Evolutionary conservation across 2,797 vertebrate genomes (phyloP).

Genomic region (Tenualosa ilisha): DNA sequence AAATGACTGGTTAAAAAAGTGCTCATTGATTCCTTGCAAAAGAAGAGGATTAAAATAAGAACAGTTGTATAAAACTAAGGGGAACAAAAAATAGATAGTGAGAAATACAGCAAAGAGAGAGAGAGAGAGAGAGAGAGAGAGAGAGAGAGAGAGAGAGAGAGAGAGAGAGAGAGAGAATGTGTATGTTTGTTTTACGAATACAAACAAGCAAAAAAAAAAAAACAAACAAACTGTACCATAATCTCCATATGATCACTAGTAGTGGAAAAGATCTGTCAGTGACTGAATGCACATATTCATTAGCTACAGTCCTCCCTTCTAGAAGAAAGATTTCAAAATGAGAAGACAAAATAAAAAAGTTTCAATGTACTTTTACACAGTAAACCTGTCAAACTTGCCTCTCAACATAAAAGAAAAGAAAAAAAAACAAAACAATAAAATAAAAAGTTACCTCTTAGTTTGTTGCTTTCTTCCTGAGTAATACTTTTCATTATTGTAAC

Average conservation of each 20-base stretch:
- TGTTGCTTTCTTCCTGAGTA: conserved; percentile 81
- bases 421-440: conserved; percentile 65
- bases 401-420: conserved; percentile 72
- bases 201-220: conserved; percentile 33
- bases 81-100: conserved; percentile 33
- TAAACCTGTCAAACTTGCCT: conserved; percentile 79
- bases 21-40: conserved; percentile 75
- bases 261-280: conserved; percentile 60
- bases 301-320: conserved; percentile 52
- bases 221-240: conserved; percentile 69
- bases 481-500: conserved; percentile 82
- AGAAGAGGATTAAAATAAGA: conserved; percentile 39
- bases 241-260: conserved; percentile 67
- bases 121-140: conserved; percentile 46
- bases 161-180: conserved; percentile 54
- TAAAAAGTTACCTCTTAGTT: conserved; percentile 66
- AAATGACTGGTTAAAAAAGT: conserved; percentile 63
- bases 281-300: conserved; percentile 49
- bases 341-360: conserved; percentile 61
- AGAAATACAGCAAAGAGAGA: conserved; percentile 34
- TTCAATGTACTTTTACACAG: conserved; percentile 70
- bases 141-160: conserved; percentile 46
- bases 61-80: conserved; percentile 60
- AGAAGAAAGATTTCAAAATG: conserved; percentile 50
- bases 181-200: conserved; percentile 53